Conservation (phyloP, 2,113 vertebrate genomes). For the Saimiri boliviensis region DNA sequence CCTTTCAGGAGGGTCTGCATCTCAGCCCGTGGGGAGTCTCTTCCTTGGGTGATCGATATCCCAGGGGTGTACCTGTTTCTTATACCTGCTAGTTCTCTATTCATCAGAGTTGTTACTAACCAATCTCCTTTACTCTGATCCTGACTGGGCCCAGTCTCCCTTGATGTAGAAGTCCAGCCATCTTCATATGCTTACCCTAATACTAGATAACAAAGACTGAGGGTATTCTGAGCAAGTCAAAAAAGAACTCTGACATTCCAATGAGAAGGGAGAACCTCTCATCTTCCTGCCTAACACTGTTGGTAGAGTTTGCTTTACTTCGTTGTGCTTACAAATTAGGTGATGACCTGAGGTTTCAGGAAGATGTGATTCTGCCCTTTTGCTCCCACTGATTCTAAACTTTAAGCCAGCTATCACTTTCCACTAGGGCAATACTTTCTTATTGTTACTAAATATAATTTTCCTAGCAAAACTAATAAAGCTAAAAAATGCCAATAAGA, state of each 20-base stretch:
- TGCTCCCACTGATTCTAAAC: not conserved
- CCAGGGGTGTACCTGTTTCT: not conserved
- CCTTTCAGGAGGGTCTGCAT: not conserved
- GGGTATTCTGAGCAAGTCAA: not conserved
- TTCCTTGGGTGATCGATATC: not conserved
- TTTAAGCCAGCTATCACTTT: not conserved
- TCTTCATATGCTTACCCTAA: not conserved
- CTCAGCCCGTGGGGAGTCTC: not conserved
- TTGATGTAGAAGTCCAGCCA: not conserved
- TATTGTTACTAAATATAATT: not conserved
- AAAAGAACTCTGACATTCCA: not conserved
- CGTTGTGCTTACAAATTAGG: not conserved
- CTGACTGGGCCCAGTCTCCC: not conserved
- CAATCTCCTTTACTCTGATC: not conserved
- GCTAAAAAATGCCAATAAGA: not conserved
- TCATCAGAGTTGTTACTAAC: not conserved
- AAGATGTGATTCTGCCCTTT: not conserved
- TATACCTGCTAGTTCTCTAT: not conserved
- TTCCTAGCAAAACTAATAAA: not conserved
- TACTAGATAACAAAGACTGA: not conserved
- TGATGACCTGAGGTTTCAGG: not conserved
- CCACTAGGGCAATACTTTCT: not conserved
- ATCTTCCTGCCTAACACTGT: not conserved
- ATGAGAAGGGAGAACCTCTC: not conserved
- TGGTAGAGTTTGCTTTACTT: not conserved